Conservation (phyloP, 2,888 invertebrate species). For the Smittia aterrima region DNA sequence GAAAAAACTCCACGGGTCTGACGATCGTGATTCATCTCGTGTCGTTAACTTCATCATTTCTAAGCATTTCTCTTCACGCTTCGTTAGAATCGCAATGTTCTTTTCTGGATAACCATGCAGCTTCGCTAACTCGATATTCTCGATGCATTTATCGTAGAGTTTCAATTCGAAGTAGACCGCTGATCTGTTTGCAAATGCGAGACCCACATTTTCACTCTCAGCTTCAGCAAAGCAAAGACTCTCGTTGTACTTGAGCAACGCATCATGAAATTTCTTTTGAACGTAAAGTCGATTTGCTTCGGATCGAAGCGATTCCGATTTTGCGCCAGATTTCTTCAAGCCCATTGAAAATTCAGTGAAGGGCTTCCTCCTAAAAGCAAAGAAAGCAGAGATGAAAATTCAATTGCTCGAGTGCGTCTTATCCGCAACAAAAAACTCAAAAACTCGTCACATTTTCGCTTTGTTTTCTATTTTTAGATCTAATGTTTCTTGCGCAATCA, state of each 20-base stretch:
- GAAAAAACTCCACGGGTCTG: background rate
- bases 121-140: constrained; percentile 67
- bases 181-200: constrained; percentile 59
- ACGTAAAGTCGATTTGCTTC: constrained; percentile 32
- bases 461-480: too few relatives aligned
- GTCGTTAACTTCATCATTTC: constrained; percentile 44
- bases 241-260: constrained; percentile 60
- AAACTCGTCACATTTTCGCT: too few relatives aligned
- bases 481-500: too few relatives aligned
- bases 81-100: constrained; percentile 58
- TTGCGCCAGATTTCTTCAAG: constrained; percentile 13
- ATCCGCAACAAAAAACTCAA: too few relatives aligned
- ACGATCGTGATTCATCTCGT: background rate
- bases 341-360: too few relatives aligned
- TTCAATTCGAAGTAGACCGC: constrained; percentile 67
- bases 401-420: too few relatives aligned
- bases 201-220: constrained; percentile 43
- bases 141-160: constrained; percentile 64
- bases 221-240: constrained; percentile 63
- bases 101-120: constrained; percentile 59
- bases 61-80: constrained; percentile 59
- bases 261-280: constrained; percentile 47
- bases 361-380: too few relatives aligned
- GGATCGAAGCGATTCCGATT: background rate
- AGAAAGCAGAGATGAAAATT: too few relatives aligned